These are phyloP conservation scores for Porites divaricata DNA, from an alignment of 92 coral and sea anemone genomes.

Conservation along the genomic window DNA sequence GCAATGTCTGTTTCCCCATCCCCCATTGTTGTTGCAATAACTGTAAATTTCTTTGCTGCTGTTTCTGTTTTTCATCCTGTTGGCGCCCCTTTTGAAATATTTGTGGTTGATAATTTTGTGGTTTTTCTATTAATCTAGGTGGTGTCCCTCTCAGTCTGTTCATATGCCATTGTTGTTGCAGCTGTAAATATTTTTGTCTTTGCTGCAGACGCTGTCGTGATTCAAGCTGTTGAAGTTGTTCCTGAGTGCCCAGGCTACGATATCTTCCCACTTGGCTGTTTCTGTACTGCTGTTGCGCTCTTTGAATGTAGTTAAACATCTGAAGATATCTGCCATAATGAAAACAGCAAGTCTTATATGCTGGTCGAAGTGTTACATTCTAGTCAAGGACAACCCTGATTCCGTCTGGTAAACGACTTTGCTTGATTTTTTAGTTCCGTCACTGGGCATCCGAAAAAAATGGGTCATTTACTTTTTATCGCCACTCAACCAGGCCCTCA, in stretches of 20 bases:
- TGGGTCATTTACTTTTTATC: too few relatives aligned
- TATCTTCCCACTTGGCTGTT: background rate
- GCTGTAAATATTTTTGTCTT: background rate
- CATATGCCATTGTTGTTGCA: background rate
- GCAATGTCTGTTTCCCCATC: background rate
- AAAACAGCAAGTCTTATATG: background rate
- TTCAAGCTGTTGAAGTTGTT: background rate
- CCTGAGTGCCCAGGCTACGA: background rate
- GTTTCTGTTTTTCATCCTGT: background rate
- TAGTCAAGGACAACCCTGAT: too few relatives aligned
- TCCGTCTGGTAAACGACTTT: too few relatives aligned
- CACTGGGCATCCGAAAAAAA: too few relatives aligned
- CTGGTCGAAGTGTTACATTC: too few relatives aligned
- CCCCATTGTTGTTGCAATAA: background rate
- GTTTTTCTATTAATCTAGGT: background rate
- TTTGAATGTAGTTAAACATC: slow-evolving; percentile 71
- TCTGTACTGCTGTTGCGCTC: slow-evolving; percentile 59
- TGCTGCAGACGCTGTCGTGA: background rate
- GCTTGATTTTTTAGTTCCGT: too few relatives aligned
- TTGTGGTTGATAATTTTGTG: background rate
- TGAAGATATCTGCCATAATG: slow-evolving; percentile 67
- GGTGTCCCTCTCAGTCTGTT: background rate
- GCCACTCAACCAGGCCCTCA: too few relatives aligned
- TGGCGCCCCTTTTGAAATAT: slow-evolving; percentile 2
- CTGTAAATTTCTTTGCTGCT: slow-evolving; percentile 7